Conservation (phyloP, 2,113 vertebrate species). For the Periophthalmodon schlosseri region DNA sequence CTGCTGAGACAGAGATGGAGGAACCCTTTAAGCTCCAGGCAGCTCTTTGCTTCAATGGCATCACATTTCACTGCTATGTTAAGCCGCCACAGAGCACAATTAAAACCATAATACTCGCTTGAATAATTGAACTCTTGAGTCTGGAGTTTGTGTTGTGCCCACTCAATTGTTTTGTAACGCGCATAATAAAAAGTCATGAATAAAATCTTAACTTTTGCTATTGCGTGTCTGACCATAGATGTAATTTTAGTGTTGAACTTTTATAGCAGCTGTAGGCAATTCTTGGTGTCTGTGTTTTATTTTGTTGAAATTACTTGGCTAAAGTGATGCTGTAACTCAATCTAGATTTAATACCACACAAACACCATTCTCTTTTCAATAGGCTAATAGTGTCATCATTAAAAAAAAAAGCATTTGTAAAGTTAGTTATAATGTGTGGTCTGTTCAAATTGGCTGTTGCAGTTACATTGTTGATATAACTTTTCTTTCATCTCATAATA, state of each 20-base stretch:
- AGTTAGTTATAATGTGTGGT: too few relatives aligned
- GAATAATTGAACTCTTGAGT: conserved; percentile 30
- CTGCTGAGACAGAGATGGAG: conserved; percentile 35
- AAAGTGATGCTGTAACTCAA: neutral
- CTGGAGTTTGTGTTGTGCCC: conserved; percentile 1
- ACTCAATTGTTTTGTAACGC: neutral
- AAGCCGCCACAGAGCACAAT: conserved; percentile 24
- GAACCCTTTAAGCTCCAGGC: conserved; percentile 40
- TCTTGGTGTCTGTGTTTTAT: conserved; percentile 38
- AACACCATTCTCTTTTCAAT: neutral
- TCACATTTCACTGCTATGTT: conserved; percentile 18
- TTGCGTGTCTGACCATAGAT: conserved; percentile 21
- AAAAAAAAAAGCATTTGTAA: too few relatives aligned
- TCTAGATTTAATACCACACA: neutral
- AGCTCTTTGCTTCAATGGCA: conserved; percentile 8
- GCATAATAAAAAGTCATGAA: conserved; percentile 17
- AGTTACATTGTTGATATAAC: too few relatives aligned
- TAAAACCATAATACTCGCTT: conserved; percentile 22
- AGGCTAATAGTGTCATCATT: neutral
- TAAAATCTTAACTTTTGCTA: conserved; percentile 26
- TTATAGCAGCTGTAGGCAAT: conserved; percentile 41
- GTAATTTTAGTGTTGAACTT: conserved; percentile 14
- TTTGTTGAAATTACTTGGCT: conserved; percentile 23
- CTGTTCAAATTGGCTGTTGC: too few relatives aligned
- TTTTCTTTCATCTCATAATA: too few relatives aligned